Evolutionary conservation across 1,140 invertebrate genomes (phyloP), one percentile per base, ranked within the genome.

Genomic region (Hyles vespertilio): DNA sequence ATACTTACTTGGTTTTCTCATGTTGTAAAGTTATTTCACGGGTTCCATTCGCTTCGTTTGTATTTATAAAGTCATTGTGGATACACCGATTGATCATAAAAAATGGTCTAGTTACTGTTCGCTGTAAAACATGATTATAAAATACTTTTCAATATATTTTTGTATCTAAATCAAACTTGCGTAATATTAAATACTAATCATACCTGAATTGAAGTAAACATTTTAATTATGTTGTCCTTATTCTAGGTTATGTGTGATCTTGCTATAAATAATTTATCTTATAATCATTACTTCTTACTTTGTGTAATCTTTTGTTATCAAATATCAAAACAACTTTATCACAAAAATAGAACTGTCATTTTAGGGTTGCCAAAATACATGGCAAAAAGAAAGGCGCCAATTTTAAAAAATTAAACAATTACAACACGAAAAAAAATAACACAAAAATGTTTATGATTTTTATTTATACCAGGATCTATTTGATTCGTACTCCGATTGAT

Each of bases 1-100:
- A 22, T 56, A 77, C 77, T 68, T 61, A 88, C 85, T 85, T 87
- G 46, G 85, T 84, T 77, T 87, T 87, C 58, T 85, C 81, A 76
- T 88, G 78, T 59, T 77, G 83, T 34, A 88, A 65, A 45, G 66
- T 87, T 32, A 88, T 85, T 77, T 87, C 84, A 49, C 82, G 65
- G 2, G 74, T 77, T n/a, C 85, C 84, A 74, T 81, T 74, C 5
- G 12, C 63, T 70, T 88, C 81, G 45, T 75, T 80, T 48, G 64
- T 73, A 48, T 66, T 59, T 49, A 88, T 44, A 63, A 77, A 81
- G 63, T 87, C 68, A 44, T 59, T 76, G 49, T 80, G 76, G 48
- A 70, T 32, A 56, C 58, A 53, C 43, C 79, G 71, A 32, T 49
- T 60, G 34, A 73, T 22, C 48, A 69, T 32, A 33, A 46, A 51